phyloP scores from a whole-genome alignment of 2,888 invertebrate species.

The Drosophila fulvimacula region DNA sequence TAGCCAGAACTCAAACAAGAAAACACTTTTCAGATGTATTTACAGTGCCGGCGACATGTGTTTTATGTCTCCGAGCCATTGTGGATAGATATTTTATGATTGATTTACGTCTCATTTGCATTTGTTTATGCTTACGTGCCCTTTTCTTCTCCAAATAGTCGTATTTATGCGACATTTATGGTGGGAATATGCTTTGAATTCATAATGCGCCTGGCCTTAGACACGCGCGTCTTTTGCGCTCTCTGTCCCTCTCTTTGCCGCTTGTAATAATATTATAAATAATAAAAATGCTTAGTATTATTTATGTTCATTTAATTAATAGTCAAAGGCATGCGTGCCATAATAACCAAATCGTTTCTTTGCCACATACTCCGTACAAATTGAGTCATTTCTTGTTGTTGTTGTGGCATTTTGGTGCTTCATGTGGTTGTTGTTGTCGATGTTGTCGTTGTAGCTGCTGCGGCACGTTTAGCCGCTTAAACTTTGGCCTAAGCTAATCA shows the following conservation, averaged over 20 bases:
- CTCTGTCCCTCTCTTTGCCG: not conserved
- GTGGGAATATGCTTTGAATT: conserved; percentile 71
- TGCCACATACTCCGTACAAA: conserved; percentile 41
- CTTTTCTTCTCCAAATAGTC: conserved; percentile 53
- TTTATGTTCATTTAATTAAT: conserved; percentile 52
- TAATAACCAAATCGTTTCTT: conserved; percentile 30
- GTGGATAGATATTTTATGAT: conserved; percentile 46
- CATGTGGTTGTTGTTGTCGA: conserved; percentile 5
- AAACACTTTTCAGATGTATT: conserved; percentile 14
- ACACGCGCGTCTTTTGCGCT: conserved; percentile 37
- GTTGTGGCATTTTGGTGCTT: conserved; percentile 30
- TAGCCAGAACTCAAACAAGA: not conserved
- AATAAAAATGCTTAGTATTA: conserved; percentile 30
- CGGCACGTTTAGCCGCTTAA: conserved; percentile 77
- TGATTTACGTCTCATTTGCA: conserved; percentile 66
- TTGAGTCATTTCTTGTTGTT: conserved; percentile 58
- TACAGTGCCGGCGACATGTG: conserved; percentile 50
- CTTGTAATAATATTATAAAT: conserved; percentile 41
- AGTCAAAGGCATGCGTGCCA: conserved; percentile 47
- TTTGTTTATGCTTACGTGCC: conserved; percentile 57
- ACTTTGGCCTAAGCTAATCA: conserved; percentile 71
- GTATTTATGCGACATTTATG: conserved; percentile 71
- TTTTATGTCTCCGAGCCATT: conserved; percentile 37
- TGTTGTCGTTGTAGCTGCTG: conserved; percentile 18
- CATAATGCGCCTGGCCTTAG: conserved; percentile 47